Evolutionary conservation across 2,113 vertebrate species (phyloP).

Genomic region (Caranx ignobilis): DNA sequence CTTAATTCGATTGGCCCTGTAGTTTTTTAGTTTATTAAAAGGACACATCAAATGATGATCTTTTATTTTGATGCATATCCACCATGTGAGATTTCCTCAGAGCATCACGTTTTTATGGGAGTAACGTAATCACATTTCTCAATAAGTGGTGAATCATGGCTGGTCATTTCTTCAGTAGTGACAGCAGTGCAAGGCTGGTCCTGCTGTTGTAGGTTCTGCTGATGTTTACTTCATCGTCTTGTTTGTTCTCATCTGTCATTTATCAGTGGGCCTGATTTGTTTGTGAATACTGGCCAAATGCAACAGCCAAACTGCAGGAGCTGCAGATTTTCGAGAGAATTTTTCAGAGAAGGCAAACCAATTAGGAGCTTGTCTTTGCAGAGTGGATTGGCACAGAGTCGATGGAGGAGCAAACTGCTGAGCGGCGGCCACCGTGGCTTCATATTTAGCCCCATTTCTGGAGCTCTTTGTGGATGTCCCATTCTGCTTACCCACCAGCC

Average conservation of each 20-base stretch:
- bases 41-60: no score
- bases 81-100: not conserved
- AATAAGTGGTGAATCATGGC: not conserved
- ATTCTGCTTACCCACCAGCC: constrained; percentile 75
- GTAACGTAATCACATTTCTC: not conserved
- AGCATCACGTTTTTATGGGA: not conserved
- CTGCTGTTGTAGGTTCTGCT: not conserved
- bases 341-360: constrained; percentile 32
- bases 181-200: not conserved
- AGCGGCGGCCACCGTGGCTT: constrained; percentile 44
- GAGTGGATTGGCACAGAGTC: constrained; percentile 40
- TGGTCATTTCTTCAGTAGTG: not conserved
- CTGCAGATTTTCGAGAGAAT: no score
- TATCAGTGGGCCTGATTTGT: constrained; percentile 17
- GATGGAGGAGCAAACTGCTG: constrained; percentile 64
- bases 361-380: constrained; percentile 50
- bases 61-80: not conserved
- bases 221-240: not conserved
- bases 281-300: constrained; percentile 32
- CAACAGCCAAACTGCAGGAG: not conserved
- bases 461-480: constrained; percentile 65
- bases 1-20: no score
- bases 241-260: constrained; percentile 6
- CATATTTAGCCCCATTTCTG: constrained; percentile 69
- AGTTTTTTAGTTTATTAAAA: no score